Evolutionary conservation across 1,140 invertebrate genomes (phyloP), one percentile per base, ranked within the genome.

Genomic region (Drosophila obscura): DNA sequence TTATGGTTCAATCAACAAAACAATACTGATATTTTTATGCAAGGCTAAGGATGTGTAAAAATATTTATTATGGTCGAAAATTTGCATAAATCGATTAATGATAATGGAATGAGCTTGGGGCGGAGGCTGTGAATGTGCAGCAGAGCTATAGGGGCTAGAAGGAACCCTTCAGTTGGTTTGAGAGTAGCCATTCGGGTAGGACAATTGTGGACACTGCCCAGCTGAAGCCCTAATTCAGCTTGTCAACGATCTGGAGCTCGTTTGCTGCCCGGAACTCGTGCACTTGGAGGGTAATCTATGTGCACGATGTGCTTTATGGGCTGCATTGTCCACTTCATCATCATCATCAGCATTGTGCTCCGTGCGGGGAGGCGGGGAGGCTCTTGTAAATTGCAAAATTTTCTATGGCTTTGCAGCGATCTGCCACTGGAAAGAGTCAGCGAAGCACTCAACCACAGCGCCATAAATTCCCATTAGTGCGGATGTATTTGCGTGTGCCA

Each of bases 231-330:
- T 69, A 71, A 64, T 77, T 69, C 53, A 57, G 55, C 65, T 44
- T 71, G 50, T 55, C 66, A 77, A 61, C 58, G 60, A 52, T 41
- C 50, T 69, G 43, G 35, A 57, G 52, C 43, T 80, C 56, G 66
- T 75, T 81, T 66, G 46, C 61, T 81, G 49, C 46, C 46, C 66
- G 67, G 78, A 77, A 77, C 61, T 16, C 72, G 55, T 59, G 79
- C 79, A 64, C 79, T 82, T 81, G 80, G 79, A 74, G 68, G 49
- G 73, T 82, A 81, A 81, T 82, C 75, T 74, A 81, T 74, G 64
- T 48, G 43, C 61, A 73, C 63, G 49, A 61, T 82, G 73, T 63
- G 63, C 61, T 77, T 77, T 82, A 77, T 77, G 64, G 56, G 15
- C 63, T 72, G 59, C 31, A 58, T 31, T 49, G 77, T 43, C 48